Evolutionary conservation across 2,113 vertebrate species (phyloP).

Genomic region (Xiphias gladius): DNA sequence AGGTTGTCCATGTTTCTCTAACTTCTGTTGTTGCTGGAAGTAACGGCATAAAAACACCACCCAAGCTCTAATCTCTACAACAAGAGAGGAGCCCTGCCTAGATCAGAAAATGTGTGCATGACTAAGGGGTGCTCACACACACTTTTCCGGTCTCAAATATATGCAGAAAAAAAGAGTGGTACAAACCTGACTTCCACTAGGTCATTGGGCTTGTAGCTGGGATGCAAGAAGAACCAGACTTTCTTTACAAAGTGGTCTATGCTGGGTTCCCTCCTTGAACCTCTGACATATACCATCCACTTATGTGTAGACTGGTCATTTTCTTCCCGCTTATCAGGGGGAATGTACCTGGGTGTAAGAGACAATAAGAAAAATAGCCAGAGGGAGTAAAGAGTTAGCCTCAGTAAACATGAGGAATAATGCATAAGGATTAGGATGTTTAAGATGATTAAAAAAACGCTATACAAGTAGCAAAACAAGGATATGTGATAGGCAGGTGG

Average conservation of each 20-base stretch:
- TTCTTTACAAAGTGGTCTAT: slow-evolving; percentile 99
- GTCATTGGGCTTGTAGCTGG: slow-evolving; percentile 99
- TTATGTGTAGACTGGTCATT: slow-evolving; percentile 99
- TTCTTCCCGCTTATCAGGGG: slow-evolving; percentile 97
- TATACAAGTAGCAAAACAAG: neutral
- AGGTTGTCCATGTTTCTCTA: slow-evolving; percentile 20
- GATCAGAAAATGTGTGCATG: neutral
- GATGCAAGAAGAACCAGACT: slow-evolving; percentile 99
- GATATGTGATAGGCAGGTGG: neutral
- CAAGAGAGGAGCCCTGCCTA: neutral
- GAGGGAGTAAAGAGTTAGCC: neutral
- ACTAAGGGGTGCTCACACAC: neutral
- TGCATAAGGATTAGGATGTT: neutral
- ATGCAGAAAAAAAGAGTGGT: slow-evolving; percentile 36
- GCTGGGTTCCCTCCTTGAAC: slow-evolving; percentile 95
- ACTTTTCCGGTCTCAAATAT: neutral
- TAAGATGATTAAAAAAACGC: neutral
- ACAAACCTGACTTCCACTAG: slow-evolving; percentile 97
- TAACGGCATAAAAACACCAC: slow-evolving; percentile 24
- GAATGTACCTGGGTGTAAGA: slow-evolving; percentile 91
- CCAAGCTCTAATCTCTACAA: neutral
- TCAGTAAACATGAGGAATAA: neutral
- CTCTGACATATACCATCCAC: slow-evolving; percentile 99
- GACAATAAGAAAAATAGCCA: slow-evolving; percentile 10
- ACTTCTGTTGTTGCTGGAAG: slow-evolving; percentile 34